Evolutionary conservation across 2,797 vertebrate species (phyloP).

Genomic region (Cossypha caffra): DNA sequence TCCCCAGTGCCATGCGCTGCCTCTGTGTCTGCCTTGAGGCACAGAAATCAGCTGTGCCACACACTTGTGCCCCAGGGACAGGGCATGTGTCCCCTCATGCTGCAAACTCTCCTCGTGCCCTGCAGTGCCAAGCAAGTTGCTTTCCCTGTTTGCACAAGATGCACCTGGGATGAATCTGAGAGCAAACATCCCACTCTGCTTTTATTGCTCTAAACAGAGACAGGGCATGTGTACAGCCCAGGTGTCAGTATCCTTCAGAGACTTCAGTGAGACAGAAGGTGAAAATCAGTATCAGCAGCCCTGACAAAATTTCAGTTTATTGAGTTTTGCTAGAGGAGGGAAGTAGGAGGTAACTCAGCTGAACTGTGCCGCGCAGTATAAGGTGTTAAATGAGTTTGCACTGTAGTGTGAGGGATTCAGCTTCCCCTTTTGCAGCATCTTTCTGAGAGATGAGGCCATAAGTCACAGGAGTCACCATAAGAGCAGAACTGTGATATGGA

Average conservation of each 20-base stretch:
- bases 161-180: background rate
- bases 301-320: background rate
- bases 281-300: background rate
- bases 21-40: fast-evolving
- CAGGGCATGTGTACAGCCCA: background rate
- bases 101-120: background rate
- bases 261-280: background rate
- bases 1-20: fast-evolving
- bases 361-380: fast-evolving
- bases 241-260: background rate
- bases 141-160: background rate
- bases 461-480: background rate
- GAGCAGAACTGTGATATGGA: background rate
- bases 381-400: background rate
- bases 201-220: background rate
- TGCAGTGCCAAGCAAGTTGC: background rate
- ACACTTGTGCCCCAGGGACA: fast-evolving
- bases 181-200: fast-evolving
- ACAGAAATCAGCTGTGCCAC: background rate
- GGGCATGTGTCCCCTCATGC: background rate
- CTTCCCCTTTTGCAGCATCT: background rate
- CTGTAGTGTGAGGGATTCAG: background rate
- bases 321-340: background rate
- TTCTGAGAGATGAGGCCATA: background rate
- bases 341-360: background rate